A percentile compares a stretch with the other conserved stretches of the same genome.
These are phyloP conservation scores for Gryllus bimaculatus DNA, from an alignment of 1,140 invertebrate species.

Conservation along the genomic window DNA sequence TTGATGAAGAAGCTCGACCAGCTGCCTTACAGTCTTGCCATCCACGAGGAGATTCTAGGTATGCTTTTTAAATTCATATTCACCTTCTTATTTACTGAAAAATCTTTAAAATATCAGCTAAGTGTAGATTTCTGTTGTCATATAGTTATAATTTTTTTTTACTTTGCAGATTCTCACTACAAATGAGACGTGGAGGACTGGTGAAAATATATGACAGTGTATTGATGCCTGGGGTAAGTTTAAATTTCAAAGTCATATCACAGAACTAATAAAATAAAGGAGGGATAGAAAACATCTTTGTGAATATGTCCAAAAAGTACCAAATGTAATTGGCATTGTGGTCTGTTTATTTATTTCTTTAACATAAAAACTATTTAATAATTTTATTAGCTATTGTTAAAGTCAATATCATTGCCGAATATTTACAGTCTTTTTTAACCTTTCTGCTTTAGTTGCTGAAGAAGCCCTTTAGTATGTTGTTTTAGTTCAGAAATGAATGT, in stretches of 20 bases:
- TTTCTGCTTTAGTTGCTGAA: no score
- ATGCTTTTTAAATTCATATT: slow-evolving; percentile 25
- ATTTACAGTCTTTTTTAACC: no score
- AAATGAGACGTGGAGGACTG: slow-evolving; percentile 72
- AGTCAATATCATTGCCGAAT: no score
- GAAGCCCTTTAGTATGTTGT: no score
- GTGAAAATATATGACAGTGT: slow-evolving; percentile 86
- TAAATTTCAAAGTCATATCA: neutral
- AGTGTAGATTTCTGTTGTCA: neutral
- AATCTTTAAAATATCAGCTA: neutral
- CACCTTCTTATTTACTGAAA: neutral
- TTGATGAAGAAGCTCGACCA: slow-evolving; percentile 80
- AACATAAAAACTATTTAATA: no score
- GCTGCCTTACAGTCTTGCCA: slow-evolving; percentile 83
- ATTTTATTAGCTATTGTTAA: no score
- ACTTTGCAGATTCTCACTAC: slow-evolving; percentile 68
- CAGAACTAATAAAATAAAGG: no score
- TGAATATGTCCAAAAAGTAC: no score
- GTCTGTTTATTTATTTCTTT: no score
- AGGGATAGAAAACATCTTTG: no score
- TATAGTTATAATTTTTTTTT: slow-evolving; percentile 21
- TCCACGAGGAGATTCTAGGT: slow-evolving; percentile 82
- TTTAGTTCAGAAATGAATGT: no score
- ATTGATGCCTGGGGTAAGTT: slow-evolving; percentile 67
- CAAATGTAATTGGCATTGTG: no score